phyloP scores from a whole-genome alignment of 2,888 invertebrate species.

The Thymelicus sylvestris region DNA sequence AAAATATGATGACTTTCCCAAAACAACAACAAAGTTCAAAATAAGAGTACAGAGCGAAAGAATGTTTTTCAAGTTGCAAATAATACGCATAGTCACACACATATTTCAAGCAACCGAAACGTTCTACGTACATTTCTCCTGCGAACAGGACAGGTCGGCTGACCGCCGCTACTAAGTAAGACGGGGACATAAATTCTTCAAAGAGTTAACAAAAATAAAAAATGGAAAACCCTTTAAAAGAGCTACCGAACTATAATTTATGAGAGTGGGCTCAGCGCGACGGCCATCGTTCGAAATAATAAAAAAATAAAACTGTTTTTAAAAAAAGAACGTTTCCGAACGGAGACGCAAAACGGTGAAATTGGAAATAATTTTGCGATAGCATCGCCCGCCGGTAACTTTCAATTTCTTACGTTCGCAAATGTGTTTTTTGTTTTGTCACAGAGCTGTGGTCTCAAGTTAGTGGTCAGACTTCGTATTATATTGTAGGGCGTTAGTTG shows the following conservation, averaged over 20 bases:
- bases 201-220: slow-evolving; percentile 80
- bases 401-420: slow-evolving; percentile 80
- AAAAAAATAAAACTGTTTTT: slow-evolving; percentile 55
- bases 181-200: slow-evolving; percentile 84
- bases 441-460: slow-evolving; percentile 59
- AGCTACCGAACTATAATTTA: slow-evolving; percentile 85
- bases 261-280: slow-evolving; percentile 70
- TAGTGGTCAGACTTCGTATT: slow-evolving; percentile 39
- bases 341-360: slow-evolving; percentile 81
- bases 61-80: slow-evolving; percentile 36
- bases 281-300: slow-evolving; percentile 71
- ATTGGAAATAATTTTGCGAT: slow-evolving; percentile 84
- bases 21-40: slow-evolving; percentile 18
- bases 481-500: slow-evolving; percentile 2
- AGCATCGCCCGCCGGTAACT: slow-evolving; percentile 79
- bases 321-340: slow-evolving; percentile 60
- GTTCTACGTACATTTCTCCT: slow-evolving; percentile 55
- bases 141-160: slow-evolving; percentile 61
- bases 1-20: slow-evolving; percentile 14
- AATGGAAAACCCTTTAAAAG: slow-evolving; percentile 76
- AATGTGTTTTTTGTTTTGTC: slow-evolving; percentile 66
- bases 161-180: slow-evolving; percentile 82
- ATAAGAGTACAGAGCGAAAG: slow-evolving; percentile 29
- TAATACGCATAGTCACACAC: slow-evolving; percentile 42
- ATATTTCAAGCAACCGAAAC: slow-evolving; percentile 43